A percentile compares a stretch with the other conserved stretches of the same genome.
Evolutionary conservation across 2,113 vertebrate genomes (phyloP).

Genomic region (Upupa epops): DNA sequence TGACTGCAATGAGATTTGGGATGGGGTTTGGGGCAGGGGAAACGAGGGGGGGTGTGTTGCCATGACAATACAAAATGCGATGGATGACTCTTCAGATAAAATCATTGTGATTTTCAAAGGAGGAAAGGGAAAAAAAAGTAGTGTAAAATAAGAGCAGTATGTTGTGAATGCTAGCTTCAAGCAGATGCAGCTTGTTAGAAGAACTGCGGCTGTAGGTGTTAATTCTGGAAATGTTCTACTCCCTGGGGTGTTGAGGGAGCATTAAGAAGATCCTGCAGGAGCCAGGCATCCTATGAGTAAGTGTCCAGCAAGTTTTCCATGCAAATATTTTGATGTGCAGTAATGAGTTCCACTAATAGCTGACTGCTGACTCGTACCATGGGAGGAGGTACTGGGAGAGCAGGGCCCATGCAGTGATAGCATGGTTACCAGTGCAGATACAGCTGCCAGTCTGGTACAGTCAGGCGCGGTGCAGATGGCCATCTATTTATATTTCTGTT

Average conservation of each 20-base stretch:
- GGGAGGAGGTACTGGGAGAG: neutral
- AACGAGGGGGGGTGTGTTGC: neutral
- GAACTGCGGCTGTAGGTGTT: neutral
- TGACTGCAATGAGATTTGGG: neutral
- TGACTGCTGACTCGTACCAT: neutral
- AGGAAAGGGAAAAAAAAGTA: neutral
- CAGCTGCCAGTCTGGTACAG: constrained; percentile 21
- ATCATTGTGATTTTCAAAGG: neutral
- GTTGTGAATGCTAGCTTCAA: neutral
- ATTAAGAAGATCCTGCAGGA: neutral
- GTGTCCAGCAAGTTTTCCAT: constrained; percentile 9
- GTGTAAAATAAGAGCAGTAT: neutral
- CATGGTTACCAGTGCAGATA: neutral
- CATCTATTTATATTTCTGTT: constrained; percentile 2
- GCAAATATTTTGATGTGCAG: neutral
- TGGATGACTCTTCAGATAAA: neutral
- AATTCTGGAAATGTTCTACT: neutral
- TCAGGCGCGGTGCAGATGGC: neutral
- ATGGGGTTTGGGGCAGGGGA: constrained; percentile 2
- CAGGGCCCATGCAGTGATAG: neutral
- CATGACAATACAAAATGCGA: constrained; percentile 6
- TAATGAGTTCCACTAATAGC: constrained; percentile 13
- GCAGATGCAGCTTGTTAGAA: neutral
- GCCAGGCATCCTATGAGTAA: constrained; percentile 11
- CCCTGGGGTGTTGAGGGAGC: neutral